Evolutionary conservation across 2,797 vertebrate species (phyloP), one percentile per base, ranked within the genome.

Genomic region (Oreonectes daqikongensis): DNA sequence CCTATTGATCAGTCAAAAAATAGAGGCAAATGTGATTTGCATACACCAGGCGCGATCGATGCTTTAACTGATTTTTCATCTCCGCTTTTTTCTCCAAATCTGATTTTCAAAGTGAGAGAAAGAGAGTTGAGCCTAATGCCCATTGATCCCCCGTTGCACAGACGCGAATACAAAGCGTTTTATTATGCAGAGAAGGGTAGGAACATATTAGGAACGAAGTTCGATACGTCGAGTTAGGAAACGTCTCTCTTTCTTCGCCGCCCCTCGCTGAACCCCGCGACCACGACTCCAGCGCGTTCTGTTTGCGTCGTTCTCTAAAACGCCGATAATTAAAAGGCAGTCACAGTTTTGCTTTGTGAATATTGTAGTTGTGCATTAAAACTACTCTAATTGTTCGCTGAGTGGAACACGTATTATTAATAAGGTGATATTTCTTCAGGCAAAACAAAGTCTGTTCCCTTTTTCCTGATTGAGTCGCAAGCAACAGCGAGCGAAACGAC

Each of bases 101-200:
- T 89, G 92, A 94, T 93, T 93, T 92, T 92, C 90, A 90, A 90
- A 91, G 91, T 91, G 82, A 82, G 76, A 83, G 81, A 82, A 87
- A 87, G 87, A 83, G 88, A 92, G 91, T 90, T 89, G 86, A 89
- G 90, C 87, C 90, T 91, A 92, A 93, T 91, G 90, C 86, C 84
- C 91, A 93, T 93, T 90, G 92, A 93, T 92, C 79, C 65, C 89
- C 90, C 93, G 91, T 94, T 93, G 94, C 94, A 94, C 94, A 94
- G 94, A 94, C 94, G 94, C 95, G 92, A 93, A 93, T 93, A 91
- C 92, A 91, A 92, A 93, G 88, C 87, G 83, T 92, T 94, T 95
- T 95, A 96, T 97, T 95, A 96, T 94, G 93, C 90, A 90, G 91
- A 90, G 93, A 95, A 95, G 86, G 88, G 84, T 87, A 88, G 87